These are phyloP conservation scores for Lacerta agilis DNA, from an alignment of 2,797 vertebrate species.

Conservation along the genomic window DNA sequence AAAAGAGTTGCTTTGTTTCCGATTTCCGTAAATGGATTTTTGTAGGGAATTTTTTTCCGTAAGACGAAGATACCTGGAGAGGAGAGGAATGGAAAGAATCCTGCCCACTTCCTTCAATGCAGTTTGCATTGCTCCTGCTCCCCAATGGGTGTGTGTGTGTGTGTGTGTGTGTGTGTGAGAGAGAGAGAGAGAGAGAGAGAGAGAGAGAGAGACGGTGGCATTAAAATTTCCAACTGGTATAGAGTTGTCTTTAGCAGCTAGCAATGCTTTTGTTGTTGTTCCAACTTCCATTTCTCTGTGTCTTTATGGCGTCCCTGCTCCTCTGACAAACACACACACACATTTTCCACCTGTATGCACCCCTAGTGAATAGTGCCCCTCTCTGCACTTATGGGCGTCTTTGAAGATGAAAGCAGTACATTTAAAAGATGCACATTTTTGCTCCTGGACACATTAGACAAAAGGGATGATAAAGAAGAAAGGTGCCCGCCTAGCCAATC, in stretches of 20 bases:
- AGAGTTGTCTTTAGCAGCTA: background rate
- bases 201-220: too few species aligned
- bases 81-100: background rate
- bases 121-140: too few species aligned
- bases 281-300: background rate
- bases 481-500: background rate
- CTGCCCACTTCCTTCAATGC: too few species aligned
- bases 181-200: too few species aligned
- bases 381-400: constrained; percentile 52
- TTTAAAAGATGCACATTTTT: constrained; percentile 50
- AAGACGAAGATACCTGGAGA: too few species aligned
- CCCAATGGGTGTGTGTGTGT: too few species aligned
- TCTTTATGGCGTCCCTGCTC: constrained; percentile 20
- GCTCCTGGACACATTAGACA: constrained; percentile 28
- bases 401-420: constrained; percentile 66
- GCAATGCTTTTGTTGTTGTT: background rate
- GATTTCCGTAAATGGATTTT: too few species aligned
- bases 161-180: too few species aligned
- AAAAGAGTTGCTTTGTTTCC: background rate
- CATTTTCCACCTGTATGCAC: background rate
- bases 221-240: background rate
- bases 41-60: background rate
- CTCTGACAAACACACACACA: background rate
- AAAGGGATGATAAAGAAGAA: background rate
- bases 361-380: constrained; percentile 31